Evolutionary conservation across 1,140 invertebrate species (phyloP).

Genomic region (Zaprionus kolodkinae): DNA sequence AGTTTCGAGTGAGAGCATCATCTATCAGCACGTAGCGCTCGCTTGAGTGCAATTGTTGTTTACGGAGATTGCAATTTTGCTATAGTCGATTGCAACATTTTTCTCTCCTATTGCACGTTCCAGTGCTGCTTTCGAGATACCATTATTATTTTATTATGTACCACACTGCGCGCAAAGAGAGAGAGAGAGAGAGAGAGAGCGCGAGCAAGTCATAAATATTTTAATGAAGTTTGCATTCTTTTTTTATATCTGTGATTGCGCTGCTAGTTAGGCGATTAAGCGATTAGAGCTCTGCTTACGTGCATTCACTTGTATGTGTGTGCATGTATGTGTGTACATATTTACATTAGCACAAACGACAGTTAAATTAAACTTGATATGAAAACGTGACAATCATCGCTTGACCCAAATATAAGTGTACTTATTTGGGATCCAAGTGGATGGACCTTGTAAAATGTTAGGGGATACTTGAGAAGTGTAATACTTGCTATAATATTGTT

Average conservation of each 20-base stretch:
- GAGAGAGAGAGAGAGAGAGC: background rate
- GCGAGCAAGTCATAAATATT: conserved; percentile 48
- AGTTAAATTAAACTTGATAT: conserved; percentile 32
- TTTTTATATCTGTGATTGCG: conserved; percentile 68
- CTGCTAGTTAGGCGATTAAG: conserved; percentile 42
- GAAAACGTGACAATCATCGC: conserved; percentile 32
- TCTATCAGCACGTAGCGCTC: background rate
- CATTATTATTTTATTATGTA: conserved; percentile 24
- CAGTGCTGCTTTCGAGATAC: conserved; percentile 52
- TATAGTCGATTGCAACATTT: conserved; percentile 50
- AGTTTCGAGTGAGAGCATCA: conserved; percentile 1
- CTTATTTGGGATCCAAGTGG: conserved; percentile 1
- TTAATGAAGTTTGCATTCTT: conserved; percentile 52
- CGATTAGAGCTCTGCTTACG: conserved; percentile 46
- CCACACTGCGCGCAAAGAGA: background rate
- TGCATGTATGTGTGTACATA: background rate
- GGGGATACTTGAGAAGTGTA: conserved; percentile 4
- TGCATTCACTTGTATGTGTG: background rate
- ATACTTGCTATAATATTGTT: background rate
- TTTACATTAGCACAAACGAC: conserved; percentile 7
- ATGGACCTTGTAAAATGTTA: conserved; percentile 23
- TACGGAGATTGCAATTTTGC: conserved; percentile 33
- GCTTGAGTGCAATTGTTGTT: conserved; percentile 20
- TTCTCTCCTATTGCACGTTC: background rate
- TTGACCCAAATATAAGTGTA: conserved; percentile 32